These are phyloP conservation scores for Oopsacas minuta DNA, from an alignment of 37 sponge, comb jelly and placozoan genomes.

Conservation along the genomic window DNA sequence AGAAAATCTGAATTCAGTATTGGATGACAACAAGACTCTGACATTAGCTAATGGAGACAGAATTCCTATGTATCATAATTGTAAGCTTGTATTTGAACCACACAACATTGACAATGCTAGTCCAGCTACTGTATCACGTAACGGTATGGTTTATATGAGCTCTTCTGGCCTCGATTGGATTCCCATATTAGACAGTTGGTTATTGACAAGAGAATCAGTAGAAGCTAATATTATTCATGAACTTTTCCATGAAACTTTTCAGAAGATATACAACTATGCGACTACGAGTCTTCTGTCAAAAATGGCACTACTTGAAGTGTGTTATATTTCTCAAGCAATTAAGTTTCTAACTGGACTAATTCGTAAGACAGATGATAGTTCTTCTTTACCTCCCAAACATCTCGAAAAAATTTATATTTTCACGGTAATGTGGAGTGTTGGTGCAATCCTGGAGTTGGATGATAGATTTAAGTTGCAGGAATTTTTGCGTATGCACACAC, in stretches of 20 bases:
- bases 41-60: slow-evolving; percentile 94
- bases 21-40: slow-evolving; percentile 98
- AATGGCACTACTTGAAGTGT: slow-evolving; percentile 86
- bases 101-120: slow-evolving; percentile 98
- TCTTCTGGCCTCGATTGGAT: slow-evolving; percentile 91
- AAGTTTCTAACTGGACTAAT: slow-evolving; percentile 73
- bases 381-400: slow-evolving; percentile 31
- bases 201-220: slow-evolving; percentile 21
- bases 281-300: slow-evolving; percentile 51
- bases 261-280: slow-evolving; percentile 47
- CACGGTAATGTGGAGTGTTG: slow-evolving; percentile 98
- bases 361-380: slow-evolving; percentile 33
- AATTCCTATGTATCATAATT: slow-evolving; percentile 85
- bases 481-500: slow-evolving; percentile 38
- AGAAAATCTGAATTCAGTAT: slow-evolving; percentile 93
- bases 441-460: slow-evolving; percentile 78
- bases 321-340: slow-evolving; percentile 65
- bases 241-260: slow-evolving; percentile 64
- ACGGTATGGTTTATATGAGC: slow-evolving; percentile 97
- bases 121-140: slow-evolving; percentile 89
- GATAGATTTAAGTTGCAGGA: slow-evolving; percentile 79
- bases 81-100: slow-evolving; percentile 95
- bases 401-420: slow-evolving; percentile 77
- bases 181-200: slow-evolving; percentile 51
- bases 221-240: slow-evolving; percentile 48